phyloP scores from a whole-genome alignment of 2,113 vertebrate genomes.

The Rhinopomastus cyanomelas region DNA sequence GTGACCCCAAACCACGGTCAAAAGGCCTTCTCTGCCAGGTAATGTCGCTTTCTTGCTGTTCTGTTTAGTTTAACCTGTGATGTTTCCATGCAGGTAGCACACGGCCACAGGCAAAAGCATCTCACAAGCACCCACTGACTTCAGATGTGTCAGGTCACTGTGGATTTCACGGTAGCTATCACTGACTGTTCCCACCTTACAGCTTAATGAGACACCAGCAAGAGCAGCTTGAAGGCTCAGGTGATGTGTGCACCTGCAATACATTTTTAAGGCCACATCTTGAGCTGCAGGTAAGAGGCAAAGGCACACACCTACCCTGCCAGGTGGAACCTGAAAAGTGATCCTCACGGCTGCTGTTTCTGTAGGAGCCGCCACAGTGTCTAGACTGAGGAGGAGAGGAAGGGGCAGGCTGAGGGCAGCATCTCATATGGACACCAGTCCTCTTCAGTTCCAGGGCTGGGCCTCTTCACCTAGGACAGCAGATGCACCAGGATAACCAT shows the following conservation, averaged over 20 bases:
- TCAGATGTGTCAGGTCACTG: not conserved
- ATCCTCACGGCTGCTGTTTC: accelerated
- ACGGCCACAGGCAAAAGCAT: not conserved
- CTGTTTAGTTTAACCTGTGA: not conserved
- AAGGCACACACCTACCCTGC: not conserved
- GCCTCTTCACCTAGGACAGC: not conserved
- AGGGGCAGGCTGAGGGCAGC: not conserved
- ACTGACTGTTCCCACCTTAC: not conserved
- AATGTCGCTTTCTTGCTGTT: not conserved
- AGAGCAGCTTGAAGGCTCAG: not conserved
- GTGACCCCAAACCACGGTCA: not conserved
- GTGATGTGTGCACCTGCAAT: not conserved
- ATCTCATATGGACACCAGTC: not conserved
- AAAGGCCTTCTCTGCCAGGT: not conserved
- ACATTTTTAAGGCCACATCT: not conserved
- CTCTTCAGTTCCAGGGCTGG: not conserved
- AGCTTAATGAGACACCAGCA: not conserved
- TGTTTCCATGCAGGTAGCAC: not conserved
- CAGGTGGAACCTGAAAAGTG: not conserved
- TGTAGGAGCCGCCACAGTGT: not conserved
- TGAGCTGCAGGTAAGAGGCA: not conserved
- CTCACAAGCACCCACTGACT: not conserved
- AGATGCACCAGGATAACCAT: not conserved
- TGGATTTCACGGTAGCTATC: not conserved
- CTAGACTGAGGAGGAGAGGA: not conserved